Base-by-base conservation (phyloP, 2,113 vertebrate species). In the Brachionichthys hirsutus region DNA sequence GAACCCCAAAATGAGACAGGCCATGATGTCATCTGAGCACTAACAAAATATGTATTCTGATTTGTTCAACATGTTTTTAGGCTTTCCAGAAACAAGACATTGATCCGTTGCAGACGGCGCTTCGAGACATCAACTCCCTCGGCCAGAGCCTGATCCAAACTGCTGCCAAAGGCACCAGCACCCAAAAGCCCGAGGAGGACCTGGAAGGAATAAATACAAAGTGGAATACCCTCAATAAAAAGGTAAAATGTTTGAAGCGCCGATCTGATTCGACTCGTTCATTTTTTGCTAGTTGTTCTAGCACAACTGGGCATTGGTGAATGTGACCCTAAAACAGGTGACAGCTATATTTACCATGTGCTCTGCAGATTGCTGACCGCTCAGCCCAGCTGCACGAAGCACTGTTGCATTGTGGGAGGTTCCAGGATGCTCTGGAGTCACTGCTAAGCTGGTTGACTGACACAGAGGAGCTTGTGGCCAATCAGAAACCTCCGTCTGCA, bases 201-300 rank as follows among this genome's bases (percentile, higher is more conserved):
- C 84, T 98, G 66, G 96, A 98, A 2, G 90, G 91, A 16, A 86
- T 93, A 77, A 96, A 93, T 66, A 73, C 88, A 1, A 90, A 94
- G 41, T 99, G 96, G 96, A 98, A 98, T 79, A 95, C 94, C 12
- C 93, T 99, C 67, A 97, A 95, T 85, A 98, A 98, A 82, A 99
- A 99, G 95, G 97, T 97, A 65, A 35, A 44, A 64, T 51, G 42
- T 56, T 48, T 14, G 9, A 40, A 41, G 6, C 16, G n/a, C 43
- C 4, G 0, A 34, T 67, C 56, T 48, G 24, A 34, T 45, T 38
- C 36, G 40, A 54, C 6, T 64, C 47, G 40, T 24, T 49, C 6
- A 5, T 6, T 3, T 57, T 19, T 19, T 57, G 2, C 4, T 54
- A 12, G 61, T 62, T 43, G 20, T 42, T 50, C 3, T 35, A 20